Evolutionary conservation across 2,888 invertebrate genomes (phyloP).

Genomic region (Dendrolimus pini): DNA sequence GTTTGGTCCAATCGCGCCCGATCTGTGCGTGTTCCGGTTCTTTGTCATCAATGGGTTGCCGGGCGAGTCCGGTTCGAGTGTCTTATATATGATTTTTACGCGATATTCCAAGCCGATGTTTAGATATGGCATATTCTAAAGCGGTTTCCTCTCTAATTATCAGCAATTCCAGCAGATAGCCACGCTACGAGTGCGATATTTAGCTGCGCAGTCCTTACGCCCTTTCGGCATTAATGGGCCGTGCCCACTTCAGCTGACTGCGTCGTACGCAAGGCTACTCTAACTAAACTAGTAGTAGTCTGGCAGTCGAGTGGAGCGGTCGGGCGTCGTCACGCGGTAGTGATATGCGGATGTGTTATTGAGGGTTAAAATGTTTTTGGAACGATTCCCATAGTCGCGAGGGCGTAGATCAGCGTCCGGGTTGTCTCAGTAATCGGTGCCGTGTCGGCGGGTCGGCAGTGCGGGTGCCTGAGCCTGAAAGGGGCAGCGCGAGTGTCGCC

Average conservation of each 20-base stretch:
- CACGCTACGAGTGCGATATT: constrained; percentile 31
- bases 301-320: constrained; percentile 48
- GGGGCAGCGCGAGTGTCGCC: constrained; percentile 38
- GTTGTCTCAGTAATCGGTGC: constrained; percentile 16
- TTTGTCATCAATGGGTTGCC: constrained; percentile 84
- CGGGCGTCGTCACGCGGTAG: constrained; percentile 36
- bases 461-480: constrained; percentile 21
- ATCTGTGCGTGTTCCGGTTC: constrained; percentile 79
- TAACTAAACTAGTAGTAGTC: constrained; percentile 63
- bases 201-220: constrained; percentile 42
- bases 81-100: constrained; percentile 46
- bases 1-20: constrained; percentile 78
- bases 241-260: constrained; percentile 74
- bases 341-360: constrained; percentile 55
- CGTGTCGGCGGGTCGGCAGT: constrained; percentile 29
- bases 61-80: constrained; percentile 76
- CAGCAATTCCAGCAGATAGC: constrained; percentile 16
- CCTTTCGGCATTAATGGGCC: constrained; percentile 61
- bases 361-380: constrained; percentile 55
- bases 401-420: constrained; percentile 22
- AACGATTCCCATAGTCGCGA: constrained; percentile 53
- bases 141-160: constrained; percentile 14
- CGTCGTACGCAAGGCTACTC: constrained; percentile 73
- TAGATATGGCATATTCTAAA: constrained; percentile 18
- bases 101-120: constrained; percentile 37